Evolutionary conservation across 2,888 invertebrate genomes (phyloP), one percentile per base, ranked within the genome.

Genomic region (Osmoderma eremita): DNA sequence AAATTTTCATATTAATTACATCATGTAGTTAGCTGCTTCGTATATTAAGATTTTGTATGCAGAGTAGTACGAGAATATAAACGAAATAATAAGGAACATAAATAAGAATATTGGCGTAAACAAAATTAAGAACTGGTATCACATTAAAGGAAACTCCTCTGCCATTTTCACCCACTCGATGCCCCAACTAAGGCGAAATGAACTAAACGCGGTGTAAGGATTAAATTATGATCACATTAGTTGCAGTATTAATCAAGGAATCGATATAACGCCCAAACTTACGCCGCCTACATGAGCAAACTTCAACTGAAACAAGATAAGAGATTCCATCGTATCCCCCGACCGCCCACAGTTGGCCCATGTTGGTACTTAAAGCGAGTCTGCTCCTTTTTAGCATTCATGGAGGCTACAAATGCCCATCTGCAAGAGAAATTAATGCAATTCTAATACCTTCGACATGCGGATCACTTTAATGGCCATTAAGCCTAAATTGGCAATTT

Each of bases 221-320:
- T 18, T 58, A 58, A 45, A 17, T 42, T 45, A 58, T 58, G 17
- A 61, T 66, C 65, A 66, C 65, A 71, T 66, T 24, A 69, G 65
- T 64, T 69, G 63, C 39, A 68, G 64, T 70, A 71, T 70, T 56
- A 72, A 71, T 74, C 70, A 77, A 56, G 77, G 75, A 69, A 76
- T 70, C 39, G 82, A 79, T 68, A 94, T 89, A 3, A 94, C 93
- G 0, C 93, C 94, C 20, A 93, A 91, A 12, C 94, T 94, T 0
- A 95, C 94, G 0, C 94, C 94, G 0, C 94, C 95, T 79, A 94
- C 94, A 78, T 95, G 95, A 1, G 91, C 92, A 73, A 90, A 92
- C 88, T 81, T 95, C 95, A n/a, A 94, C 92, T 0, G 92, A 90
- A 5, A 90, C 88, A 10, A 95, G 83, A 83, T 94, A 94, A 0